Evolutionary conservation across 1,140 invertebrate genomes (phyloP).

Genomic region (Leguminivora glycinivorella): DNA sequence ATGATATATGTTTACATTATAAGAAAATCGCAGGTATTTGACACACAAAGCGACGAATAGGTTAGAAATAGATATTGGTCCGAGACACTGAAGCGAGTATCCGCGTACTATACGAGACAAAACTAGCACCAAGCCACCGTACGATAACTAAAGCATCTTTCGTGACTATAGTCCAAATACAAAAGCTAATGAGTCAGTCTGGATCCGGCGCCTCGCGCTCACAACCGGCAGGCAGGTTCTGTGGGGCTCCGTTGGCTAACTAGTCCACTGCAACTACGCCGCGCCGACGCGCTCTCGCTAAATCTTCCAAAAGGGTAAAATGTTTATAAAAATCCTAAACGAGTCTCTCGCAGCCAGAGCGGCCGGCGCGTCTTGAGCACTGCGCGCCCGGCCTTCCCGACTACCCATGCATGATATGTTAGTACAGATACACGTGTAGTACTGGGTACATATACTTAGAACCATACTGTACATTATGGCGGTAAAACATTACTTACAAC

Average conservation of each 20-base stretch:
- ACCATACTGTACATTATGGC: constrained; percentile 71
- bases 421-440: constrained; percentile 67
- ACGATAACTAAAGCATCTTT: constrained; percentile 56
- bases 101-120: constrained; percentile 61
- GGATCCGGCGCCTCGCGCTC: constrained; percentile 33
- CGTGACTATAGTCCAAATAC: constrained; percentile 41
- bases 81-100: constrained; percentile 75
- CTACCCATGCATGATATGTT: constrained; percentile 73
- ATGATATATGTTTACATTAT: constrained; percentile 67
- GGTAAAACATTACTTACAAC: constrained; percentile 68
- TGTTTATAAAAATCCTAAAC: constrained; percentile 66
- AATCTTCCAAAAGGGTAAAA: constrained; percentile 66
- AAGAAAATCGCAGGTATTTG: constrained; percentile 78
- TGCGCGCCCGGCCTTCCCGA: constrained; percentile 55
- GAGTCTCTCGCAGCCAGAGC: constrained; percentile 48
- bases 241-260: constrained; percentile 24
- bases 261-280: neutral
- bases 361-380: constrained; percentile 56
- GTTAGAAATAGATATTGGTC: constrained; percentile 73
- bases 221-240: constrained; percentile 21
- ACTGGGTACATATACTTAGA: constrained; percentile 70
- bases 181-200: constrained; percentile 48
- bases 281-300: constrained; percentile 57
- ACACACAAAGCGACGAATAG: constrained; percentile 78
- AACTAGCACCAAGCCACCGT: constrained; percentile 75